Evolutionary conservation across 2,888 invertebrate genomes (phyloP), one percentile per base, ranked within the genome.

Genomic region (Pristionchus entomophagus): DNA sequence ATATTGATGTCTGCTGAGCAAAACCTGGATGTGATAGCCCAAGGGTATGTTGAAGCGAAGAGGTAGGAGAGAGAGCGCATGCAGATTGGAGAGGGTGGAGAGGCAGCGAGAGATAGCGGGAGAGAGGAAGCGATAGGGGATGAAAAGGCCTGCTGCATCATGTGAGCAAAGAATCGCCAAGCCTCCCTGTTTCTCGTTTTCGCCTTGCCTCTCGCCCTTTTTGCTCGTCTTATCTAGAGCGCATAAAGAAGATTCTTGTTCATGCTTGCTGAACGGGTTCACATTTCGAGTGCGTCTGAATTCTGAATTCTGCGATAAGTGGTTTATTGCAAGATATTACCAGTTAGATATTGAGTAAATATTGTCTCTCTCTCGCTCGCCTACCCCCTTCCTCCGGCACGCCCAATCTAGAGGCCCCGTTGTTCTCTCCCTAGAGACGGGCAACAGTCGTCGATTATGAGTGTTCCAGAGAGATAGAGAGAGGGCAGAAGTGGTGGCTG

Each of bases 371-470:
- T 56, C n/a, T 56, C 56, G 12, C 56, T 56, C 56, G 12, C 56
- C 14, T 45, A 14, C 14, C 45, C 6, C 45, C 14, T 45, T 6
- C 45, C 45, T 45, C 14, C 14, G n/a, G 6, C 45, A 10, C 14
- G 45, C 14, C 8, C 45, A 45, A 45, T 45, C 45, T 10, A 45
- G 45, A 45, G 45, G 45, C 45, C 8, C 65, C 26, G 10, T 41
- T 41, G 17, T 73, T 73, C n/a, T 73, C 73, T 45, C 41, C 73
- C 73, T 73, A 22, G 65, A 65, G 65, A 65, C 65, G 35, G 35
- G 65, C 65, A 65, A 65, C 65, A 65, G 32, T 65, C 32, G 35
- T 35, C 65, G 65, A 65, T 65, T 35, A 65, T 65, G 35, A 17
- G 22, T 35, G 65, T 65, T 65, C 65, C 32, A 65, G 65, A 19